Percentiles rank a stretch among this genome's conserved stretches.
Conservation (phyloP, 2,888 invertebrate species). For the Stegana nigrithorax region DNA sequence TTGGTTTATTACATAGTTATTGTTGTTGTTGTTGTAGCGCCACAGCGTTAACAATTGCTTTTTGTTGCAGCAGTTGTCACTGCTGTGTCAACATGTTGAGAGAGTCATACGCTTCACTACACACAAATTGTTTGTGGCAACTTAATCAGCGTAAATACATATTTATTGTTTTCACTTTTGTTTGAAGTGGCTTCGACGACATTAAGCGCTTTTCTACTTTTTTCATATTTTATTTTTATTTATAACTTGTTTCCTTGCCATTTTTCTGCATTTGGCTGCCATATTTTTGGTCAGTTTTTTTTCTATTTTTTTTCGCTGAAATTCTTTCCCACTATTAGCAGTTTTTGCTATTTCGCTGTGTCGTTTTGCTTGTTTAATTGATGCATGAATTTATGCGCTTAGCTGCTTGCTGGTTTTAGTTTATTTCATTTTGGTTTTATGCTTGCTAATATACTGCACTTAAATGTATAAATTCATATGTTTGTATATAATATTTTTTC, state of each 20-base stretch:
- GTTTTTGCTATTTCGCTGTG: too few species aligned
- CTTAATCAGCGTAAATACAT: background rate
- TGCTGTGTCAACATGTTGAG: conserved; percentile 39
- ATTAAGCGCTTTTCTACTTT: background rate
- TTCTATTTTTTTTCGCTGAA: too few species aligned
- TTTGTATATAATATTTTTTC: background rate
- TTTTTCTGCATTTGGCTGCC: too few species aligned
- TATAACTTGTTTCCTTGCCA: too few species aligned
- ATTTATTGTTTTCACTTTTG: background rate
- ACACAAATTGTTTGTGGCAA: background rate
- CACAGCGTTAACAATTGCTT: background rate
- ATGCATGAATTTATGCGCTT: background rate
- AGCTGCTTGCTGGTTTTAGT: too few species aligned
- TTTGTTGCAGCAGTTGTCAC: background rate
- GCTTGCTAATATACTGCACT: background rate
- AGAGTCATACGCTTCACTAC: conserved; percentile 44
- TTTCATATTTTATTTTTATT: background rate
- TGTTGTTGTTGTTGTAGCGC: background rate
- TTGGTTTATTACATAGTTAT: background rate
- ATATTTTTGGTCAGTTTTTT: too few species aligned
- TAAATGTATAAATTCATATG: background rate
- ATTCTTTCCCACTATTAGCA: too few species aligned
- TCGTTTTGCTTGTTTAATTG: too few species aligned
- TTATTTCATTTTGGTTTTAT: too few species aligned
- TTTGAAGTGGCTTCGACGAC: background rate